A percentile compares a stretch with the other conserved stretches of the same genome.
phyloP scores from a whole-genome alignment of 1,140 invertebrate species.

The Bombus picipes region DNA sequence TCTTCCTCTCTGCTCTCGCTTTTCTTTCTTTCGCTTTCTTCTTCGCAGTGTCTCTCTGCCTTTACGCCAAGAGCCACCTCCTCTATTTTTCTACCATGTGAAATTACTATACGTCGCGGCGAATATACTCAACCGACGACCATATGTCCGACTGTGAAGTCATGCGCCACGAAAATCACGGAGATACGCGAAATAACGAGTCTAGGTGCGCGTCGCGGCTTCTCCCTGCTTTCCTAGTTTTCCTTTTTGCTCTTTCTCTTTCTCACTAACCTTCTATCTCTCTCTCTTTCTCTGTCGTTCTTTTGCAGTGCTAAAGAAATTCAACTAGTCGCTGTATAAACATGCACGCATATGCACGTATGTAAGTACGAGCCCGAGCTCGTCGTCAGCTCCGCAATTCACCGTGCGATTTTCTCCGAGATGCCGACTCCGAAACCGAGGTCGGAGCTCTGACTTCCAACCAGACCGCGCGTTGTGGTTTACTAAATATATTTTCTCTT shows the following conservation, averaged over 20 bases:
- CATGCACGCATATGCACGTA: slow-evolving; percentile 6
- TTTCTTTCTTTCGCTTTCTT: background rate
- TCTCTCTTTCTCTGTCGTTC: background rate
- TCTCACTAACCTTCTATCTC: background rate
- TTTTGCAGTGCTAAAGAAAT: background rate
- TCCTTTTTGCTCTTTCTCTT: background rate
- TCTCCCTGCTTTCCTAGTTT: too few species aligned
- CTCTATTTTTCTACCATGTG: slow-evolving; percentile 22
- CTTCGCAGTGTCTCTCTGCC: background rate
- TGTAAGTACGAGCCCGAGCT: too few species aligned
- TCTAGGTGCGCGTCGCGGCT: background rate
- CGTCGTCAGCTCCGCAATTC: too few species aligned
- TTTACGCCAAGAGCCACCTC: background rate
- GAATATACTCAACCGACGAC: background rate
- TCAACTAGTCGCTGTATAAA: background rate
- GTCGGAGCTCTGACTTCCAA: background rate
- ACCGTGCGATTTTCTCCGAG: background rate
- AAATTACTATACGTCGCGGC: slow-evolving; percentile 17
- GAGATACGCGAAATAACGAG: slow-evolving; percentile 17
- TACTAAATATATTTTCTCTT: slow-evolving; percentile 10
- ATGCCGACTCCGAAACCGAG: background rate
- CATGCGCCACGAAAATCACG: slow-evolving; percentile 29
- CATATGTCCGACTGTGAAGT: slow-evolving; percentile 32
- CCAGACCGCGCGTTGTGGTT: background rate
- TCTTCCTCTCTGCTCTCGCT: background rate